Conservation (phyloP, 2,888 invertebrate genomes). For the Synergus gifuensis region DNA sequence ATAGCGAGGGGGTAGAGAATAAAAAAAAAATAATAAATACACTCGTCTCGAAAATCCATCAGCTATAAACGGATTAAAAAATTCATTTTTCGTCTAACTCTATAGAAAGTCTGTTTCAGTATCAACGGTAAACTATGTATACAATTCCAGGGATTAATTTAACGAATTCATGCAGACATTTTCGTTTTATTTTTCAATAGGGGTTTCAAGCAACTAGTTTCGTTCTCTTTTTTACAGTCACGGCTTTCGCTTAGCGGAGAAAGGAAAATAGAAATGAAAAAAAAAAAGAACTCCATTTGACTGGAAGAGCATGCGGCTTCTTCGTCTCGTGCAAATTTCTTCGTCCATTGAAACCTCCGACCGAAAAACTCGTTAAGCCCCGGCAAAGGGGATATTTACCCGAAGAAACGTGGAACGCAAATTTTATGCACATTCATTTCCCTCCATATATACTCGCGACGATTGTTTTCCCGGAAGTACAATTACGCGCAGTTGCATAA, state of each 20-base stretch:
- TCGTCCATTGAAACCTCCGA: slow-evolving; percentile 30
- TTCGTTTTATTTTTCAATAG: slow-evolving; percentile 34
- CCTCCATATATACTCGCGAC: slow-evolving; percentile 13
- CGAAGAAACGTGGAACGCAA: background rate
- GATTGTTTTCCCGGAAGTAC: slow-evolving; percentile 14
- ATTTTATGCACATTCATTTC: slow-evolving; percentile 3
- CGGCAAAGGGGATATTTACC: slow-evolving; percentile 6
- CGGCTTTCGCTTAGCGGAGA: slow-evolving; percentile 1
- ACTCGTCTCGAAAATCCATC: slow-evolving; percentile 7
- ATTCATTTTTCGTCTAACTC: slow-evolving; percentile 22
- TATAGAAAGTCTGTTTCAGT: slow-evolving; percentile 16
- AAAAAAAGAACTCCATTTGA: slow-evolving; percentile 27
- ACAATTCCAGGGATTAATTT: slow-evolving; percentile 32
- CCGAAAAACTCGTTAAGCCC: slow-evolving; percentile 32
- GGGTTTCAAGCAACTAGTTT: slow-evolving; percentile 1
- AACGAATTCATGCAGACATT: slow-evolving; percentile 34
- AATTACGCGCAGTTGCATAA: slow-evolving; percentile 22
- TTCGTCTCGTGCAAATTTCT: slow-evolving; percentile 27
- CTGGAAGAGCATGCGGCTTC: slow-evolving; percentile 32
- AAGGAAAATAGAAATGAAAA: slow-evolving; percentile 6
- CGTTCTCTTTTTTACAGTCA: background rate
- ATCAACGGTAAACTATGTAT: background rate
- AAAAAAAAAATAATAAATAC: slow-evolving; percentile 9
- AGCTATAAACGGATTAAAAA: slow-evolving; percentile 32
- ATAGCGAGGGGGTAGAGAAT: background rate